Evolutionary conservation across 2,797 vertebrate genomes (phyloP).

Genomic region (Glossophaga mutica): DNA sequence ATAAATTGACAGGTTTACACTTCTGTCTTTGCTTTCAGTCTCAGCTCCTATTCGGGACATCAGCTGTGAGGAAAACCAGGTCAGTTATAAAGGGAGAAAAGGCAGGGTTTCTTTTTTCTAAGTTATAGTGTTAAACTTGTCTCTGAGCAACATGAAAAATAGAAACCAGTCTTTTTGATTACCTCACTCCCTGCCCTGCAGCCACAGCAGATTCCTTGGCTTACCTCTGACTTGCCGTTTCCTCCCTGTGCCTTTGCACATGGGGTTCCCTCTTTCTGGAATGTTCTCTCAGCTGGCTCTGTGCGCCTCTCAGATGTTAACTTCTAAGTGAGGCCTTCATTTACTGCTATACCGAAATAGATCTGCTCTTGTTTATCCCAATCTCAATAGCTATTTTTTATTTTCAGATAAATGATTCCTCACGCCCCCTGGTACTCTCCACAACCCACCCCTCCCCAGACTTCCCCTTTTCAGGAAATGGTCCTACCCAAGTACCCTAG

Average conservation of each 20-base stretch:
- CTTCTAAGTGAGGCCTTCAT: background rate
- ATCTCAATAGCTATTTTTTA: background rate
- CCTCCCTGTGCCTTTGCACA: background rate
- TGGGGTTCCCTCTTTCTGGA: background rate
- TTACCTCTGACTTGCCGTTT: background rate
- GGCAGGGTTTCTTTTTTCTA: background rate
- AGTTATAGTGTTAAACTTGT: background rate
- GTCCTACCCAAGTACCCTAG: background rate
- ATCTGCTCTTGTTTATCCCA: background rate
- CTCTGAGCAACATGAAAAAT: background rate
- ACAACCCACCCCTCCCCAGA: background rate
- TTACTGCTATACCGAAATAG: background rate
- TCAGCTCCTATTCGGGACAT: background rate
- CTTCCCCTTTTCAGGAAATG: background rate
- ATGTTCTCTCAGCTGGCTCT: background rate
- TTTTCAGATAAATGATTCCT: background rate
- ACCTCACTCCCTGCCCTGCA: background rate
- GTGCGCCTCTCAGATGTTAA: background rate
- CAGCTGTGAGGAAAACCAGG: constrained; percentile 21
- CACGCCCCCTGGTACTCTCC: background rate
- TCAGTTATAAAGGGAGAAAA: background rate
- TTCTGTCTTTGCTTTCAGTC: background rate
- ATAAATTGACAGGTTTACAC: background rate
- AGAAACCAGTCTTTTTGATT: background rate
- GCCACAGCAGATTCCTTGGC: background rate